A percentile compares a stretch with the other conserved stretches of the same genome.
These are phyloP conservation scores for Hoplodrina ambigua DNA, from an alignment of 2,888 invertebrate genomes.

Conservation along the genomic window DNA sequence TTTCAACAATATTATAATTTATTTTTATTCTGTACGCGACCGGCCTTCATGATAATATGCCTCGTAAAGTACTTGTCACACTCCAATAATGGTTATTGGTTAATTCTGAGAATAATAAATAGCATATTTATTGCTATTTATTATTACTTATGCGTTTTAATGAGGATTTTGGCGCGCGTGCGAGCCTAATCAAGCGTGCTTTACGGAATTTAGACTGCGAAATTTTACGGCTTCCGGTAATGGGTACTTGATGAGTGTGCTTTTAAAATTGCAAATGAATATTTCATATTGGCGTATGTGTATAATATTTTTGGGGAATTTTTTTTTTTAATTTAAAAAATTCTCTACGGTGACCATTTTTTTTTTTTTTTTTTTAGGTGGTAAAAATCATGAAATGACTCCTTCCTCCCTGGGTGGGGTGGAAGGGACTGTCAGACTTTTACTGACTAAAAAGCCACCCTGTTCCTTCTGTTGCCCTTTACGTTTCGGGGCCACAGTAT, in stretches of 20 bases:
- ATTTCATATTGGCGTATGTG: background rate
- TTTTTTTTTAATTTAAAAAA: too few species aligned
- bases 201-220: slow-evolving; percentile 29
- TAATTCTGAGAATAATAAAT: slow-evolving; percentile 64
- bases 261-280: background rate
- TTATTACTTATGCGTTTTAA: slow-evolving; percentile 49
- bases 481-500: too few species aligned
- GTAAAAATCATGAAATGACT: too few species aligned
- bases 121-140: slow-evolving; percentile 57
- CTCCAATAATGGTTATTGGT: slow-evolving; percentile 50
- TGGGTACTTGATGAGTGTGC: background rate
- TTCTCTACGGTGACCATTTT: too few species aligned
- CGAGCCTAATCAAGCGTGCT: slow-evolving; percentile 45
- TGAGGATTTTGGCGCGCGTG: slow-evolving; percentile 39
- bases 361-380: too few species aligned
- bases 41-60: slow-evolving; percentile 47
- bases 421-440: too few species aligned
- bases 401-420: too few species aligned
- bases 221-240: slow-evolving; percentile 24
- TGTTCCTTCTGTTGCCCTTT: too few species aligned
- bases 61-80: slow-evolving; percentile 63
- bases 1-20: slow-evolving; percentile 57
- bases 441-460: too few species aligned
- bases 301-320: background rate
- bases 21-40: slow-evolving; percentile 58